Evolutionary conservation across 1,140 invertebrate species (phyloP), one percentile per base, ranked within the genome.

Genomic region (Camponotus pennsylvanicus): DNA sequence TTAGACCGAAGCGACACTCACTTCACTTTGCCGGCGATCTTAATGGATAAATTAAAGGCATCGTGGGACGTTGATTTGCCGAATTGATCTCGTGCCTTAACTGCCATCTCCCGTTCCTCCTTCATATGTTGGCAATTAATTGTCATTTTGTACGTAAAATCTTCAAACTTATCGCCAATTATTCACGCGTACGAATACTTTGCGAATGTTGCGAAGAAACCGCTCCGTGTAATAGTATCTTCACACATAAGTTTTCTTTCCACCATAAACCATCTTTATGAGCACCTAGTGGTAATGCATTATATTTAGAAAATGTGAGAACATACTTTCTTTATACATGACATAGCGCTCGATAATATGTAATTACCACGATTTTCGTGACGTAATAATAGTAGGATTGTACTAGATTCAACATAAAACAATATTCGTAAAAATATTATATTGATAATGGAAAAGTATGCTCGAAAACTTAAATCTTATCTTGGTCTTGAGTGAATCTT

Each of bases 1-100:
- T 91, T 91, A 90, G 75, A 32, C 87, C 34, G 57, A n/a, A 78
- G 73, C 78, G 84, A 69, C 87, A 52, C 55, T 85, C 87, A 52
- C 55, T 85, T 75, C 84, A 49, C 49, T 88, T 83, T 66, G 76
- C 61, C 34, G 63, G 49, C 42, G 63, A 67, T 52, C 85, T 37
- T 49, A 57, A 61, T 73, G 67, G 69, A 80, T 71, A 27, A 76
- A 42, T 67, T 63, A 45, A 63, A 52, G 55, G 67, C 73, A 32
- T 75, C 75, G 55, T 42, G 75, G 37, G 1, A 77, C 59, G 75
- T 49, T 66, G 76, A 78, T 66, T 78, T 66, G 59, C 45, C 77
- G 63, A 80, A 80, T 80, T 69, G 45, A 80, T 69, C 45, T 67
- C 34, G 21, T 27, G 21, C 18, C 45, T 55, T 27, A 69, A 69